Percentiles rank a stretch among this genome's conserved stretches.
These are phyloP conservation scores for Agriopis aurantiaria DNA, from an alignment of 2,888 invertebrate genomes.

Conservation along the genomic window DNA sequence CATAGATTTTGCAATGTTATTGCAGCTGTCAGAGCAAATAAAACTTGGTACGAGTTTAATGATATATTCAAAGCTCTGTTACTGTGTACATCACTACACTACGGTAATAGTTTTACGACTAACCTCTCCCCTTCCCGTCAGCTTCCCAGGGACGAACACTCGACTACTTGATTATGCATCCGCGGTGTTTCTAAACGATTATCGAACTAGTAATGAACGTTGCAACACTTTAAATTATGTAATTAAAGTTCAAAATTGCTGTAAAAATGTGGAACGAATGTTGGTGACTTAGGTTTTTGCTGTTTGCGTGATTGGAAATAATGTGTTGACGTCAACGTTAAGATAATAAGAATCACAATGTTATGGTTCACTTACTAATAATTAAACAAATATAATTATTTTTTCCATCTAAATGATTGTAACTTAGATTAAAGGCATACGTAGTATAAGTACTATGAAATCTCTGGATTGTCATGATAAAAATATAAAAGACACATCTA, in stretches of 20 bases:
- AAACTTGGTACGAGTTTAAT: not conserved
- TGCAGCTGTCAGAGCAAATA: too few species aligned
- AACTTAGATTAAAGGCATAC: too few species aligned
- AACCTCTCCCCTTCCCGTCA: conserved; percentile 55
- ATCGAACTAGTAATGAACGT: conserved; percentile 83
- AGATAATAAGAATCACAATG: too few species aligned
- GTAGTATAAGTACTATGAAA: too few species aligned
- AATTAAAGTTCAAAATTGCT: conserved; percentile 42
- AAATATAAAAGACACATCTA: too few species aligned
- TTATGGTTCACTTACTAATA: too few species aligned
- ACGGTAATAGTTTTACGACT: conserved; percentile 79
- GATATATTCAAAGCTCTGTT: not conserved
- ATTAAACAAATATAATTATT: too few species aligned
- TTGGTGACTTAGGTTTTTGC: not conserved
- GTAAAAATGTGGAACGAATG: conserved; percentile 9
- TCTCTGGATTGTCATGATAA: too few species aligned
- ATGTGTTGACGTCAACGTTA: not conserved
- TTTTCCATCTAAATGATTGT: too few species aligned
- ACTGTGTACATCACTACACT: conserved; percentile 21
- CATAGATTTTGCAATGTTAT: too few species aligned
- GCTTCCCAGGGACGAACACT: conserved; percentile 59
- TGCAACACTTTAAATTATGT: conserved; percentile 52
- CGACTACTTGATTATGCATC: conserved; percentile 83
- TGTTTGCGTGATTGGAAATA: not conserved
- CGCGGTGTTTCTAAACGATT: conserved; percentile 80